Evolutionary conservation across 2,888 invertebrate genomes (phyloP), one percentile per base, ranked within the genome.

Genomic region (Sinhomidia bicolor): DNA sequence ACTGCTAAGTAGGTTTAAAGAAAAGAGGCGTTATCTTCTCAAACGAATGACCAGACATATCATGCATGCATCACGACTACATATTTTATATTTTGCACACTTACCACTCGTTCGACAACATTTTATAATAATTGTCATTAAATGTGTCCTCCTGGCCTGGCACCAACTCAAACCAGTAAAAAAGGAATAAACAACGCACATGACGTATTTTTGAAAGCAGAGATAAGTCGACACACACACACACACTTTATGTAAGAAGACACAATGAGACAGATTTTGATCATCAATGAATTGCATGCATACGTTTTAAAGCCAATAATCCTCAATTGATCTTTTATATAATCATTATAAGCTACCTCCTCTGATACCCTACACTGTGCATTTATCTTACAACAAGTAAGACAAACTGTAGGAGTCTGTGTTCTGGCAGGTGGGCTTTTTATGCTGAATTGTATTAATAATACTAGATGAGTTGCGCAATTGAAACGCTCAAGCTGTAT

Each of bases 11-110:
- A n/a, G 0, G 23, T 7, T 12, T 32, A n/a, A 44, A 44, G 17
- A 32, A 71, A 71, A 12, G 44, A 44, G 71, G 71, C 71, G 71
- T 71, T 23, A 71, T 71, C 17, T 14, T 20, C 23, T 20, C 20
- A 71, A 71, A 20, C 4, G 23, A 71, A 23, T 23, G 44, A 17
- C 44, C 71, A 71, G 9, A 71, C 20, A 71, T 20, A 71, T 68
- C 86, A 86, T 71, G 86, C 86, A 87, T 74, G 74, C 47, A 65
- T 62, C 87, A 87, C 81, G 68, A 20, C 26, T 26, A 17, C 65
- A 29, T 68, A 83, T 88, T 29, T 65, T 78, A 83, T 88, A 88
- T 82, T 88, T 88, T 87, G 81, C 86, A 81, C 81, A 62, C 44
- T 44, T 62, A n/a, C 57, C 79, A 60, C 62, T 29, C 51, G 76